Evolutionary conservation across 1,140 invertebrate genomes (phyloP).

Genomic region (Helicoverpa zea): DNA sequence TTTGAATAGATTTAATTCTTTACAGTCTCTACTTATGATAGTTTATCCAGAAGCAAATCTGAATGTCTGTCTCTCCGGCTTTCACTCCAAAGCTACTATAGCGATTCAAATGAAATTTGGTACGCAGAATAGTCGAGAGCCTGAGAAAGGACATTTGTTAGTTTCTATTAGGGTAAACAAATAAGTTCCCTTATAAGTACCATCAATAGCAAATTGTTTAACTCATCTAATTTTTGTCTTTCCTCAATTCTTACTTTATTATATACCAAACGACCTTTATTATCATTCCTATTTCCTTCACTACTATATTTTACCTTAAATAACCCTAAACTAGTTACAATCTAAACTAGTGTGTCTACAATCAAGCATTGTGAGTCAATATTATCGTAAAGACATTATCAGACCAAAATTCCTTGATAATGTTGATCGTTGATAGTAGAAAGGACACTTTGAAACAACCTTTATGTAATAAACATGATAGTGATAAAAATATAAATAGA

Average conservation of each 20-base stretch:
- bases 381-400: slow-evolving; percentile 33
- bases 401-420: background rate
- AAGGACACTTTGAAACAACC: background rate
- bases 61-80: no score
- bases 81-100: background rate
- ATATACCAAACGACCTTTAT: background rate
- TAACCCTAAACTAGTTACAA: background rate
- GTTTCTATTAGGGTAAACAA: no score
- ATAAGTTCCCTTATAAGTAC: no score
- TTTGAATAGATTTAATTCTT: background rate
- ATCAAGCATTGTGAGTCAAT: slow-evolving; percentile 41
- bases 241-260: background rate
- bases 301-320: background rate
- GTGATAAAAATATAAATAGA: background rate
- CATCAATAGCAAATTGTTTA: no score
- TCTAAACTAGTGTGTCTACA: background rate
- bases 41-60: no score
- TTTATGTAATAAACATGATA: background rate
- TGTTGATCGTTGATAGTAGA: slow-evolving; percentile 21
- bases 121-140: no score
- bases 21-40: background rate
- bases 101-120: no score
- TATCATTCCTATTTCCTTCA: background rate
- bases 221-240: no score
- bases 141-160: no score